phyloP scores from a whole-genome alignment of 1,140 invertebrate genomes.

The Bombus impatiens region DNA sequence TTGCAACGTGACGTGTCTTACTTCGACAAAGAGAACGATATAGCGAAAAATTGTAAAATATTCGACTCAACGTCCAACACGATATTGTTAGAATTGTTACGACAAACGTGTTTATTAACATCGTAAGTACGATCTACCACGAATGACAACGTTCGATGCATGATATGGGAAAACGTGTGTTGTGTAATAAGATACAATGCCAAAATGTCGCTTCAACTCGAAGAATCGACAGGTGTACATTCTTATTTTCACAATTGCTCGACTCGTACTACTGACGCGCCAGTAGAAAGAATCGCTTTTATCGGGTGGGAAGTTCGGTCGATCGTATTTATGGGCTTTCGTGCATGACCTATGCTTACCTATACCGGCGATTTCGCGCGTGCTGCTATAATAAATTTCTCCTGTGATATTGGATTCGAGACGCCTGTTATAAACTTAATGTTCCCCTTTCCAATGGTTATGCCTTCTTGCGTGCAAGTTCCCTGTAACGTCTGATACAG shows the following conservation, averaged over 20 bases:
- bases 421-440: background rate
- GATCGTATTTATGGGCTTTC: conserved; percentile 11
- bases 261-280: background rate
- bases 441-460: background rate
- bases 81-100: too few species aligned
- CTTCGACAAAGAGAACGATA: too few species aligned
- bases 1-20: too few species aligned
- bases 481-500: too few species aligned
- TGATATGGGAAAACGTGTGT: too few species aligned
- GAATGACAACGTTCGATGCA: background rate
- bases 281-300: background rate
- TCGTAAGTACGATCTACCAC: background rate
- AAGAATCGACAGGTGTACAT: background rate
- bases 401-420: too few species aligned
- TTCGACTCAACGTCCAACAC: too few species aligned
- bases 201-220: background rate
- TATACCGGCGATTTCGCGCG: conserved; percentile 1
- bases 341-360: background rate
- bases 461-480: background rate
- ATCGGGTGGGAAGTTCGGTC: background rate
- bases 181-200: background rate
- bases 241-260: conserved; percentile 1
- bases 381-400: background rate
- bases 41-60: too few species aligned
- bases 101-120: too few species aligned